Evolutionary conservation across 2,113 vertebrate genomes (phyloP).

Genomic region (Macquaria ambigua): DNA sequence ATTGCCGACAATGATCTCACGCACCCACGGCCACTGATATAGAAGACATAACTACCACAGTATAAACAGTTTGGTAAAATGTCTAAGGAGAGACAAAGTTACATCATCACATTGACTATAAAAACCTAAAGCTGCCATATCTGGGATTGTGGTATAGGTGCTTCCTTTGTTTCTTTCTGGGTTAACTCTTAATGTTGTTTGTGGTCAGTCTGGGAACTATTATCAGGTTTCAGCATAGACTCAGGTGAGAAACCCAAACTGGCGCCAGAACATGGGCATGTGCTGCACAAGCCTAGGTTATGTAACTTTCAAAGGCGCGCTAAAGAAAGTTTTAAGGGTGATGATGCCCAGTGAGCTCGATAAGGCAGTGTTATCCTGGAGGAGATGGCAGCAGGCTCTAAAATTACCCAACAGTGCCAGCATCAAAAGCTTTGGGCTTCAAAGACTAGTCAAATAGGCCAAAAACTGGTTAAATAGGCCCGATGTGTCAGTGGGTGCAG

Average conservation of each 20-base stretch:
- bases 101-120: background rate
- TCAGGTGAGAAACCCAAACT: slow-evolving; percentile 19
- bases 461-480: background rate
- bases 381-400: background rate
- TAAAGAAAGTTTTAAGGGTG: slow-evolving; percentile 9
- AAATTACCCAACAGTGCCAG: slow-evolving; percentile 22
- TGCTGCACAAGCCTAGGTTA: slow-evolving; percentile 24
- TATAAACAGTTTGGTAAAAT: background rate
- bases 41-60: background rate
- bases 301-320: slow-evolving; percentile 37
- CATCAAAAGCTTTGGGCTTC: background rate
- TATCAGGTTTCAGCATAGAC: background rate
- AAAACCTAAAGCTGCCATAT: background rate
- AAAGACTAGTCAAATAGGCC: background rate
- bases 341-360: slow-evolving; percentile 5
- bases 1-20: background rate
- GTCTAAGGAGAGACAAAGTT: background rate
- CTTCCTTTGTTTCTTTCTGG: background rate
- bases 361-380: background rate
- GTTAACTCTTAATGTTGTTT: background rate
- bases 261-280: slow-evolving; percentile 11
- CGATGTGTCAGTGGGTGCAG: background rate
- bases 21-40: background rate
- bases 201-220: background rate
- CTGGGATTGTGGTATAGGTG: too few species aligned